Conservation (phyloP, 2,888 invertebrate genomes). For the Darwinula stevensoni region DNA sequence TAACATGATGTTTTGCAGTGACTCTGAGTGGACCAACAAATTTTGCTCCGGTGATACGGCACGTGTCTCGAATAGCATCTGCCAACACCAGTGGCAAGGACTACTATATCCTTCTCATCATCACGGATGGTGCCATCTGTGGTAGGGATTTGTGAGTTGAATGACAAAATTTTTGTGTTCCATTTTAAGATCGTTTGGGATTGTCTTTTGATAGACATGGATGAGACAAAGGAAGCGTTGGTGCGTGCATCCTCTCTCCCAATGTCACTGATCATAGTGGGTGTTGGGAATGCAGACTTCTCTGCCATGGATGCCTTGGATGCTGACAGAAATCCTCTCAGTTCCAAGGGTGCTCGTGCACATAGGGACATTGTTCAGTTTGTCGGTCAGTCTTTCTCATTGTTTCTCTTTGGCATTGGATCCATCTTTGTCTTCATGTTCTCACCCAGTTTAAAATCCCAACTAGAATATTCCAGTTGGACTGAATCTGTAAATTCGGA, state of each 20-base stretch:
- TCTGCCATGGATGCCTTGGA: constrained; percentile 28
- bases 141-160: too few species aligned
- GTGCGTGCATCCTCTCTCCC: constrained; percentile 23
- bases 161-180: too few species aligned
- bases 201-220: too few species aligned
- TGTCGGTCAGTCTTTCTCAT: too few species aligned
- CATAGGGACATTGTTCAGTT: constrained; percentile 27
- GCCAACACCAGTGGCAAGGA: constrained; percentile 6
- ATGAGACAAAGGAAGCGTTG: constrained; percentile 16
- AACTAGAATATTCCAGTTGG: too few species aligned
- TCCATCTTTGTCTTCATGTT: too few species aligned
- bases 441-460: too few species aligned
- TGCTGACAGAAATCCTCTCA: constrained; percentile 21
- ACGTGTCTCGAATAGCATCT: constrained; percentile 15
- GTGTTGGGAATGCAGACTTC: constrained; percentile 29
- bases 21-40: constrained; percentile 20
- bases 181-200: too few species aligned
- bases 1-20: too few species aligned
- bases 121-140: constrained; percentile 7
- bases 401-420: too few species aligned
- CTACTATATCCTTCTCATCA: constrained; percentile 7
- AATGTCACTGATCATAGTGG: constrained; percentile 28
- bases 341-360: constrained; percentile 19
- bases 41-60: constrained; percentile 19
- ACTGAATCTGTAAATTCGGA: too few species aligned